These are phyloP conservation scores for Catharus fuscescens DNA, from an alignment of 2,113 vertebrate species.

Conservation along the genomic window DNA sequence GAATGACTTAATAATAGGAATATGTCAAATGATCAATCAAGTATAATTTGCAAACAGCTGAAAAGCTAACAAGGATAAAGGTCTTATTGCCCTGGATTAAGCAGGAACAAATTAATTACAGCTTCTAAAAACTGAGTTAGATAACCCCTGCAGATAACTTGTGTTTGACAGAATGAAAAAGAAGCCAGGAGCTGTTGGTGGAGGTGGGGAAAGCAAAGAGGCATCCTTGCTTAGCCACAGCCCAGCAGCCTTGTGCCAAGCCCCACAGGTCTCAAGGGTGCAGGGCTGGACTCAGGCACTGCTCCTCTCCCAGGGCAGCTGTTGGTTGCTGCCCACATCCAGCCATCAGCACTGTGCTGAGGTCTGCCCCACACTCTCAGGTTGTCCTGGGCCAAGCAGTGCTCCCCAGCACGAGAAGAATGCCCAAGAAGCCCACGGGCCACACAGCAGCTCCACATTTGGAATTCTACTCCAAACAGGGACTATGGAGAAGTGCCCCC, in stretches of 20 bases:
- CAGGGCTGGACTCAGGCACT: background rate
- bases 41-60: background rate
- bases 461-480: background rate
- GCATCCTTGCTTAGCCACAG: background rate
- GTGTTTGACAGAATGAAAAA: background rate
- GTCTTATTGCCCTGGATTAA: background rate
- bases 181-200: background rate
- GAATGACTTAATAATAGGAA: background rate
- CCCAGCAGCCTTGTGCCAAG: background rate
- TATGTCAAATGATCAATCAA: background rate
- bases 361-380: background rate
- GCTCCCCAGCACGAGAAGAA: background rate
- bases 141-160: background rate
- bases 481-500: background rate
- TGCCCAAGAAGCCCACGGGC: rapidly evolving
- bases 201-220: background rate
- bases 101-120: background rate
- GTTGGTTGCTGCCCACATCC: background rate
- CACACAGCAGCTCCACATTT: background rate
- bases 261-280: background rate
- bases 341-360: background rate
- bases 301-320: background rate
- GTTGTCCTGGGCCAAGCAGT: background rate
- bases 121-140: background rate
- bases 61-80: background rate